Conservation (phyloP, 1,140 invertebrate genomes). For the Venturia canescens region DNA sequence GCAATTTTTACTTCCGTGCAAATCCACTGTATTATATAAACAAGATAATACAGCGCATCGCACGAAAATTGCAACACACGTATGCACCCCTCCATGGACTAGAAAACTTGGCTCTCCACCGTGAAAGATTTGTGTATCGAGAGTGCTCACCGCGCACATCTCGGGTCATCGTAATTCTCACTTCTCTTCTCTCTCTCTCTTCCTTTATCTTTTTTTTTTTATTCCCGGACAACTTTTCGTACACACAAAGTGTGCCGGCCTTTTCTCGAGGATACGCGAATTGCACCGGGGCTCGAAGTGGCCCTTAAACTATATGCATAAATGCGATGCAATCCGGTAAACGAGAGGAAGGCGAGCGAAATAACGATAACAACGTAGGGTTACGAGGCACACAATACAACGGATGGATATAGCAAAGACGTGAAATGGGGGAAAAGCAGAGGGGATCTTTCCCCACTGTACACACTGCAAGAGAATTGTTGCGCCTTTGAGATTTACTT, state of each 20-base stretch:
- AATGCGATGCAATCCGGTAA: slow-evolving; percentile 1
- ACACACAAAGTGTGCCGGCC: not conserved
- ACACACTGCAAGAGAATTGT: slow-evolving; percentile 27
- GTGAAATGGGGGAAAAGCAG: not conserved
- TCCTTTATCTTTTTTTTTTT: not conserved
- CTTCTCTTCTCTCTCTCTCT: too few species aligned
- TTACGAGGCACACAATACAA: slow-evolving; percentile 5
- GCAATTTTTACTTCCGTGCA: not conserved
- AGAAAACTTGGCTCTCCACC: slow-evolving; percentile 2
- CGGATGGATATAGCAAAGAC: not conserved
- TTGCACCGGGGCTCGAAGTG: slow-evolving; percentile 9
- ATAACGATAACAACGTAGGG: slow-evolving; percentile 21
- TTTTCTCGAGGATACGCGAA: slow-evolving; percentile 15
- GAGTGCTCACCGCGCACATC: not conserved
- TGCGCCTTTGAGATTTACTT: slow-evolving; percentile 38
- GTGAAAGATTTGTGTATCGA: slow-evolving; percentile 21
- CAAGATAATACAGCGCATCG: not conserved
- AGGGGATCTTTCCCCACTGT: not conserved
- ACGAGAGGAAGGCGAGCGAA: slow-evolving; percentile 22
- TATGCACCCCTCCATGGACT: not conserved
- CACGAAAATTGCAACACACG: not conserved
- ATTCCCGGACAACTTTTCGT: slow-evolving; percentile 1
- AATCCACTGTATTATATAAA: not conserved
- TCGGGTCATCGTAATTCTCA: slow-evolving; percentile 21
- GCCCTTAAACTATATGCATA: not conserved